Evolutionary conservation across 2,888 invertebrate species (phyloP), one percentile per base, ranked within the genome.

Genomic region (Philonicus albiceps): DNA sequence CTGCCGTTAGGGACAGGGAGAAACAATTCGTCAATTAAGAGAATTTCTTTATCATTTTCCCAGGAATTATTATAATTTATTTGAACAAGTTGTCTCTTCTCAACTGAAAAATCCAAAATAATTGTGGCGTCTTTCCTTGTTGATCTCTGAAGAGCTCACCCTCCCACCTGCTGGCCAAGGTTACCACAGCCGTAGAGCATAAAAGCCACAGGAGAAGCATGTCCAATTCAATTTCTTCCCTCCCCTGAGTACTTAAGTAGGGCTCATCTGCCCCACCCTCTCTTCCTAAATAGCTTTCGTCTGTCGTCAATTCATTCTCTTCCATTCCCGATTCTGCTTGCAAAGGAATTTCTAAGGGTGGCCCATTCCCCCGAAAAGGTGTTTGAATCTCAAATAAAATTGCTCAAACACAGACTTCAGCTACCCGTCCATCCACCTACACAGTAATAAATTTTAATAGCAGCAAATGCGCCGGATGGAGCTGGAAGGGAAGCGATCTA

Each of bases 41-140:
- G 76, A 76, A 76, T 76, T 76, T 76, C 43, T 43, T 76, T 40
- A 76, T 37, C 40, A 76, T 76, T 76, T 76, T 53, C 27, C 11
- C 80, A 27, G 53, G 31, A 19, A 53, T 80, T 80, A 76, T 31
- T 22, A 78, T 22, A 43, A 19, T 43, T 78, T 78, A 37, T 78
- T 78, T 78, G 37, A 22, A 78, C 27, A 43, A 78, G 43, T 43
- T 43, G 13, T 53, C 49, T 43, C 27, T 11, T 16, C 80, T 53
- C 53, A 30, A n/a, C 13, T 80, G 53, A 55, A 80, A 80, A 80
- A 80, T 53, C 16, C 80, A 49, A 80, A 80, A 53, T n/a, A 80
- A 80, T 49, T 31, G 31, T 40, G 40, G 76, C 37, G 74, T 74
- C 74, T 34, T 74, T 34, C 31, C 74, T 34, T 34, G n/a, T 22